Base-by-base conservation (phyloP, 2,888 invertebrate genomes). In the Zaprionus lineosus region DNA sequence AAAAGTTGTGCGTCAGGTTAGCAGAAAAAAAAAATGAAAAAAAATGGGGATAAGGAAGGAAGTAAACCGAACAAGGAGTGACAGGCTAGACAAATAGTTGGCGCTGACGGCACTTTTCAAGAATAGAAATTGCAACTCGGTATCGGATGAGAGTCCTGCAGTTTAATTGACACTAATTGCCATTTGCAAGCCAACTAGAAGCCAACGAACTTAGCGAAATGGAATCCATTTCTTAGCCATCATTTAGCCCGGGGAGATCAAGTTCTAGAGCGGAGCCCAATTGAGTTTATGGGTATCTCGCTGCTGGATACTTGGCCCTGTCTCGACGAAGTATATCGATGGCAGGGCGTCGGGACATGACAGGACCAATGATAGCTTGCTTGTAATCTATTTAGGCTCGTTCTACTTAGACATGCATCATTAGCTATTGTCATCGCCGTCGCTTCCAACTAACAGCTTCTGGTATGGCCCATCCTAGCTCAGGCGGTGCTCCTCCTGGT, bases 111-210 rank as follows among this genome's bases (percentile, higher is more conserved):
- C 8, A 24, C 24, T 24, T 24, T n/a, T 8, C 8, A n/a, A n/a
- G 24, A n/a, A 24, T n/a, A n/a, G 11, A 50, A 51, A 51, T 51
- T 51, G 41, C 51, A 41, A 41, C 15, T 36, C 16, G 26, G 9
- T 28, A 11, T 33, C 9, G 24, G 12, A 21, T 6, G 14, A 15
- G 12, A 34, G 51, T 52, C 21, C 48, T 55, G 47, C 39, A 26
- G 8, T 50, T 51, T 70, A 81, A 84, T 81, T 59, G 74, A 64
- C 70, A 61, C 69, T 79, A 79, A 77, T 83, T 75, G 76, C 44
- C 50, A 79, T 58, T 66, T 63, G 66, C 55, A 47, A 58, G 34
- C 46, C 16, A 29, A 16, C n/a, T 18, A 50, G 50, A 48, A 33
- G 39, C 28, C n/a, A 12, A 24, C 24, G 36, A 31, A 16, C 26